Conservation (phyloP, 2,797 vertebrate species). For the Catostomus latipinnis region DNA sequence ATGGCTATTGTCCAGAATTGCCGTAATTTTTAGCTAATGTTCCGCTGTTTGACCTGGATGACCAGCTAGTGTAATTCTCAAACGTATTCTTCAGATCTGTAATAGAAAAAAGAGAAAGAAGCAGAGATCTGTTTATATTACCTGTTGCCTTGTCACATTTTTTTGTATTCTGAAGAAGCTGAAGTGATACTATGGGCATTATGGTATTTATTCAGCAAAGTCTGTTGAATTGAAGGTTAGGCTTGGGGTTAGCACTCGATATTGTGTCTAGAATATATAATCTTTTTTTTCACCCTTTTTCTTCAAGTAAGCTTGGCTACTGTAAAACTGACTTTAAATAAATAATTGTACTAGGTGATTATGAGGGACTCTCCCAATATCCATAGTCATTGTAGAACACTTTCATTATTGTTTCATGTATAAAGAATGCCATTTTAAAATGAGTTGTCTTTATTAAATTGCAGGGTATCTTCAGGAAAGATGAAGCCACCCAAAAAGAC, state of each 20-base stretch:
- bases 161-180: conserved; percentile 57
- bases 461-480: neutral
- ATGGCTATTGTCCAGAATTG: conserved; percentile 17
- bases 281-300: conserved; percentile 28
- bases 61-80: conserved; percentile 18
- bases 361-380: neutral
- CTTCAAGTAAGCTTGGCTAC: conserved; percentile 10
- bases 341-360: neutral
- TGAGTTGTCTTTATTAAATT: neutral
- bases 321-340: neutral
- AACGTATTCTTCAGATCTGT: neutral
- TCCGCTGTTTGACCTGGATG: conserved; percentile 5
- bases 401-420: neutral
- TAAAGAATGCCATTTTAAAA: neutral
- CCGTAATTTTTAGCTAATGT: conserved; percentile 19
- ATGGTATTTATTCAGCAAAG: conserved; percentile 71
- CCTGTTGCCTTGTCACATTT: conserved; percentile 56
- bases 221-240: conserved; percentile 66
- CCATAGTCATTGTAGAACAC: too few relatives aligned
- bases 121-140: conserved; percentile 18
- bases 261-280: conserved; percentile 71
- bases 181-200: conserved; percentile 69
- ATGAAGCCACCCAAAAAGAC: neutral
- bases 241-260: conserved; percentile 65
- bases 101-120: conserved; percentile 10